Base-by-base conservation (phyloP, 1,140 invertebrate species). In the Homalodisca vitripennis region DNA sequence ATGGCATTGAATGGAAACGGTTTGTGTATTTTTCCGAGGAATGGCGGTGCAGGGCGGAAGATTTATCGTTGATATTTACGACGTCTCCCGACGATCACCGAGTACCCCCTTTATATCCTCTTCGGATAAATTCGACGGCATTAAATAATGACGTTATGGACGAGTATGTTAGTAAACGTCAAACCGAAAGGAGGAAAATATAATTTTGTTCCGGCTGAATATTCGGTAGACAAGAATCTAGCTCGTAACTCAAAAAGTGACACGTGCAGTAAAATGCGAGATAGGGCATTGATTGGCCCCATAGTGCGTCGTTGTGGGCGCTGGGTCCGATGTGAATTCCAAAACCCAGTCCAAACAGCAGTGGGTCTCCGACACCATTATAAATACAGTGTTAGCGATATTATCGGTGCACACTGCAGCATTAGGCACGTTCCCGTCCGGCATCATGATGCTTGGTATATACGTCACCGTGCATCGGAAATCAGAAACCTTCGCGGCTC, bases 221-320 rank as follows among this genome's bases (percentile, higher is more conserved):
- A 60, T 60, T 60, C 55, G 55, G 55, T 60, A 60, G 55, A 60
- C 55, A 60, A 60, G 55, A 60, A 60, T 60, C 55, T 60, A 60
- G 55, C 55, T 30, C 55, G 55, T 60, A 60, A 60, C 27, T 60
- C 55, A 60, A 60, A 60, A 60, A 60, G 55, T 60, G 55, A 60
- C 55, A 60, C 55, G 55, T 60, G 55, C 55, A 60, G 55, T 60
- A 60, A 60, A 60, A 60, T 60, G 55, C 55, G 55, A 60, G 55
- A 60, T 60, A 60, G 24, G 55, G 55, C 26, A 60, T 60, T 60
- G 55, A 60, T 60, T 60, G 55, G 55, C 55, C 55, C 26, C 55
- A 60, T 60, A 29, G 55, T 60, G 55, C 12, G 55, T 60, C 22
- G 26, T 60, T 27, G 55, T 60, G 55, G 55, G 55, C 48, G 27